Evolutionary conservation across 2,113 vertebrate genomes (phyloP).

Genomic region (Mirounga angustirostris): DNA sequence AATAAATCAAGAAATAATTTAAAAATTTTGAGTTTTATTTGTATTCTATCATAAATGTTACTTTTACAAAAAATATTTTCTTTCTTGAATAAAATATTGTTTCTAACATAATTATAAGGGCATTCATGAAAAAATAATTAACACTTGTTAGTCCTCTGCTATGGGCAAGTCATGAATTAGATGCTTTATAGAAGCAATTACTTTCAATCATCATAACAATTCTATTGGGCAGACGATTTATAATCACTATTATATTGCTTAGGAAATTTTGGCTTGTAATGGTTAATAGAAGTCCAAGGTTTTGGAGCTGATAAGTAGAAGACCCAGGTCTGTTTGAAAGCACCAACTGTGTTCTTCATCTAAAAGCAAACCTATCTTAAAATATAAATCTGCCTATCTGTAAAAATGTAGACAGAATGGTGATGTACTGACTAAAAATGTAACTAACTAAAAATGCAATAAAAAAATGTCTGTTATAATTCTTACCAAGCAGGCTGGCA

Average conservation of each 20-base stretch:
- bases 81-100: neutral
- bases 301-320: neutral
- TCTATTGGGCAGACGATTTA: neutral
- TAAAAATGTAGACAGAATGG: neutral
- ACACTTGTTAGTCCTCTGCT: neutral
- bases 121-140: constrained; percentile 31
- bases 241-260: neutral
- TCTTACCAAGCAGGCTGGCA: neutral
- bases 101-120: neutral
- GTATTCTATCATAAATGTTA: neutral
- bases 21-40: neutral
- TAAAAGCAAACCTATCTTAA: neutral
- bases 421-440: neutral
- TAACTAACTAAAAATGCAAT: neutral
- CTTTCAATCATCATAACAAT: neutral
- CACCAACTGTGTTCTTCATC: neutral
- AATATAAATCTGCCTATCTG: neutral
- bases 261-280: neutral
- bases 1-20: neutral
- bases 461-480: neutral
- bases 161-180: neutral
- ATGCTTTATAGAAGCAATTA: neutral
- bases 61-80: neutral
- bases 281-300: neutral
- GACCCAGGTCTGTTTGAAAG: neutral